phyloP scores from a whole-genome alignment of 2,797 vertebrate species.

The Pseudochirops corinnae region DNA sequence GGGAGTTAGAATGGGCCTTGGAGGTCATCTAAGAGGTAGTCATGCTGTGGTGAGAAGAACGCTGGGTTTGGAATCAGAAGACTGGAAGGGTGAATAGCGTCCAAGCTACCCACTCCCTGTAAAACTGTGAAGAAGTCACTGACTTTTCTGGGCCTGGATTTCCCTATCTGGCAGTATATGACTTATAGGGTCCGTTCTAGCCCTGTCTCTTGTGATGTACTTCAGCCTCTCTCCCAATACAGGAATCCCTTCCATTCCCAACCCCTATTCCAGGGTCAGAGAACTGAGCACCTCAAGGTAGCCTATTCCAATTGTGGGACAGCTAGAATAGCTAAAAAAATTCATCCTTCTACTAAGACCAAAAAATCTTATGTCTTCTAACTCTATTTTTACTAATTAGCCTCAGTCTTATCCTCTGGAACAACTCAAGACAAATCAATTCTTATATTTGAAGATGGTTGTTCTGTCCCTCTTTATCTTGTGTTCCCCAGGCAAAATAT shows the following conservation, averaged over 20 bases:
- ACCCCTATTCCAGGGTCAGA: constrained; percentile 1
- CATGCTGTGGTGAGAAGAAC: not conserved
- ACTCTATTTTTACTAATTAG: not conserved
- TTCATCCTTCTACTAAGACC: not conserved
- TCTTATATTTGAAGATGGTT: not conserved
- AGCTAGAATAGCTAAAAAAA: not conserved
- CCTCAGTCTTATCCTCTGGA: not conserved
- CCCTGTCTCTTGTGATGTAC: not conserved
- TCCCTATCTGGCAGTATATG: not conserved
- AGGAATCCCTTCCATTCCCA: not conserved
- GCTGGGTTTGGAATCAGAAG: not conserved
- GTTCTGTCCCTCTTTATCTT: not conserved
- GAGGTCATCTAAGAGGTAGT: not conserved
- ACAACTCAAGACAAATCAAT: not conserved
- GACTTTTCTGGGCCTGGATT: not conserved
- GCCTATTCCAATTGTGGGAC: not conserved
- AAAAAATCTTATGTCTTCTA: not conserved
- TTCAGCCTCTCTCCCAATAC: not conserved
- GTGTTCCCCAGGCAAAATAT: not conserved
- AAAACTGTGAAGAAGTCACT: not conserved
- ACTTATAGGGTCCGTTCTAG: not conserved
- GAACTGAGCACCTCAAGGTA: not conserved
- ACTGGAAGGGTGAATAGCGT: not conserved
- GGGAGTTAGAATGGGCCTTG: not conserved
- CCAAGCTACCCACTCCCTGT: not conserved